Conservation (phyloP, 64 coral and sea anemone species). For the Montipora foliosa region DNA sequence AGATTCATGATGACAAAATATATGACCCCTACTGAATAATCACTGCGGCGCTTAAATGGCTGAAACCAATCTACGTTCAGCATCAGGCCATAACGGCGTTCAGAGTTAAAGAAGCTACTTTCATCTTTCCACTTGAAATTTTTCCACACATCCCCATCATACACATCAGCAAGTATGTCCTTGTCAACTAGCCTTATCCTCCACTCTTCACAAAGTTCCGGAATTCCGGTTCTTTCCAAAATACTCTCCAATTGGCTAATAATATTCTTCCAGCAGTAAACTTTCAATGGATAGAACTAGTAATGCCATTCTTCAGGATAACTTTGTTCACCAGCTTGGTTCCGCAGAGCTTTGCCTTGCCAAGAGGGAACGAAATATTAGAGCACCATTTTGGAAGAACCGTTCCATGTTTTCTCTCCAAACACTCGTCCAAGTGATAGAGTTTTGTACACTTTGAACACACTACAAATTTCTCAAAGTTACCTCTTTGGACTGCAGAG, state of each 20-base stretch:
- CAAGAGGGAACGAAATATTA: not conserved
- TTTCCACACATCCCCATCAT: not conserved
- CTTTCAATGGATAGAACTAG: too few relatives aligned
- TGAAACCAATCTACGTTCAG: not conserved
- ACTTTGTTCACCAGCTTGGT: too few relatives aligned
- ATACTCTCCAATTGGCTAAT: too few relatives aligned
- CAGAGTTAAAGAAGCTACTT: not conserved
- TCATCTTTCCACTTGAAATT: constrained; percentile 21
- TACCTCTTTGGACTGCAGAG: not conserved
- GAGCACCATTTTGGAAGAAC: not conserved
- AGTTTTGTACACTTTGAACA: not conserved
- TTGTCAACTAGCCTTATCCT: not conserved
- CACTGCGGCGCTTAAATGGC: not conserved
- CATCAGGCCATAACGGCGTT: not conserved
- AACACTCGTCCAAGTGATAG: not conserved
- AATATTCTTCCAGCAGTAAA: too few relatives aligned
- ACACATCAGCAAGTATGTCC: not conserved
- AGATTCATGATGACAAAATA: not conserved
- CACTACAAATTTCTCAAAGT: not conserved
- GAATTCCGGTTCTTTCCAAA: too few relatives aligned
- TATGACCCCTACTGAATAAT: constrained; percentile 8
- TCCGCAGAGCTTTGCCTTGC: too few relatives aligned
- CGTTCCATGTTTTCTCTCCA: not conserved
- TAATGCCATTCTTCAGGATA: too few relatives aligned
- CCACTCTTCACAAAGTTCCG: too few relatives aligned